Percentiles rank a stretch among this genome's conserved stretches.
Evolutionary conservation across 1,140 invertebrate species (phyloP).

Genomic region (Panagrolaimus sp.): DNA sequence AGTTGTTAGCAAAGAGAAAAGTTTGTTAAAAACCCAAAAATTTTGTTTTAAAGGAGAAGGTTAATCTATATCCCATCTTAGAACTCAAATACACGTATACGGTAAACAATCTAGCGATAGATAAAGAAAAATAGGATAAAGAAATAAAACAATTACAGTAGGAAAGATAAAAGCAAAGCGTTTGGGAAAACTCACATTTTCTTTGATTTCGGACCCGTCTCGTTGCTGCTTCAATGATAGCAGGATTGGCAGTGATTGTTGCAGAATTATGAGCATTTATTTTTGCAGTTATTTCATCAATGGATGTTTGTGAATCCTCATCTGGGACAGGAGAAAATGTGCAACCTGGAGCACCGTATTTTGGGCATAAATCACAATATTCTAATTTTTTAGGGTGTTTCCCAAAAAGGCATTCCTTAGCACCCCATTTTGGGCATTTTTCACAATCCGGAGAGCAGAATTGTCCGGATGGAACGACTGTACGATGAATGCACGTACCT

Average conservation of each 20-base stretch:
- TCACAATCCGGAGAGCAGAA: slow-evolving; percentile 40
- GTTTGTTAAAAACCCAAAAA: too few relatives aligned
- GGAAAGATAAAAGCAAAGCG: background rate
- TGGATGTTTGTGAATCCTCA: background rate
- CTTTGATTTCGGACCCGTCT: slow-evolving; percentile 19
- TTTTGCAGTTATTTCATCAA: background rate
- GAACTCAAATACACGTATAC: too few relatives aligned
- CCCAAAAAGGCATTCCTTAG: slow-evolving; percentile 42
- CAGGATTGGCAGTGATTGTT: background rate
- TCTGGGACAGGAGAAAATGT: slow-evolving; percentile 16
- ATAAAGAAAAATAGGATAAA: background rate
- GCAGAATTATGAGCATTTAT: slow-evolving; percentile 3
- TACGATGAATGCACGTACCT: slow-evolving; percentile 17
- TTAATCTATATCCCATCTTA: too few relatives aligned
- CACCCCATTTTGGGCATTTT: slow-evolving; percentile 39
- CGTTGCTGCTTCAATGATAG: slow-evolving; percentile 17
- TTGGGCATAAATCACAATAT: slow-evolving; percentile 35
- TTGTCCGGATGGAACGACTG: slow-evolving; percentile 24
- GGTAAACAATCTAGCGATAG: background rate
- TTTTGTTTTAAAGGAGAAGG: too few relatives aligned
- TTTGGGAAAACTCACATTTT: background rate
- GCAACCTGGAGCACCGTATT: slow-evolving; percentile 37
- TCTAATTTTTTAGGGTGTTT: slow-evolving; percentile 24
- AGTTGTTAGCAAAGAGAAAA: too few relatives aligned
- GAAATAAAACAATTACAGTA: background rate